Evolutionary conservation across 1,140 invertebrate species (phyloP), one percentile per base, ranked within the genome.

Genomic region (Brachionus paranguensis): DNA sequence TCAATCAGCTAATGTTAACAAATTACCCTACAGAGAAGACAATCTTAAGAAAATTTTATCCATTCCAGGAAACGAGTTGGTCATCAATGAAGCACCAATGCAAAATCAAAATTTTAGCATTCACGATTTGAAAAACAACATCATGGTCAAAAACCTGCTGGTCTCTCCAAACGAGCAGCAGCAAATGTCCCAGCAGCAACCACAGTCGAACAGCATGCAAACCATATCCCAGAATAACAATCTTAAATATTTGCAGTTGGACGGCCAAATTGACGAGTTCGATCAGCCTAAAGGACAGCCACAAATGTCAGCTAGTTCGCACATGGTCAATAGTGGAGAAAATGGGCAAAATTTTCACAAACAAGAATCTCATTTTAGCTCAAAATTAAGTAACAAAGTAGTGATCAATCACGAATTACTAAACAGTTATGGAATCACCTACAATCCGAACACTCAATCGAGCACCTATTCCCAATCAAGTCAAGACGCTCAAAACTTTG

Each of bases 391-490:
- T 12, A 60, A 53, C n/a, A 81, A 81, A 64, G 78, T 81, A 3
- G 53, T 81, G 7, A 60, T 81, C 11, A 81, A 81, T 14, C 78
- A 81, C 29, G 53, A 81, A 20, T 47, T 81, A 27, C 45, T 81
- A 41, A 81, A 45, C 33, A 60, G 78, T 24, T 81, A 81, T 37
- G 78, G 78, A 29, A 81, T 81, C 7, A 81, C 78, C 27, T 47
- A 45, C 64, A 68, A 81, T 47, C 78, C 53, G 7, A 47, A 2
- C 20, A 41, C 50, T 8, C 76, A 64, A 55, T 24, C 43, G n/a
- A 55, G 29, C 20, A 55, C 76, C 0, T 55, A 53, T 41, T 53
- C 24, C 20, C 64, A 81, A 60, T 8, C 78, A 27, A 14, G 53
- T 24, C 53, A 60, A 11, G 53, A 41, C 10, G 2, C 7, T 72